Base-by-base conservation (phyloP, 2,797 vertebrate genomes). In the Poecilia picta region DNA sequence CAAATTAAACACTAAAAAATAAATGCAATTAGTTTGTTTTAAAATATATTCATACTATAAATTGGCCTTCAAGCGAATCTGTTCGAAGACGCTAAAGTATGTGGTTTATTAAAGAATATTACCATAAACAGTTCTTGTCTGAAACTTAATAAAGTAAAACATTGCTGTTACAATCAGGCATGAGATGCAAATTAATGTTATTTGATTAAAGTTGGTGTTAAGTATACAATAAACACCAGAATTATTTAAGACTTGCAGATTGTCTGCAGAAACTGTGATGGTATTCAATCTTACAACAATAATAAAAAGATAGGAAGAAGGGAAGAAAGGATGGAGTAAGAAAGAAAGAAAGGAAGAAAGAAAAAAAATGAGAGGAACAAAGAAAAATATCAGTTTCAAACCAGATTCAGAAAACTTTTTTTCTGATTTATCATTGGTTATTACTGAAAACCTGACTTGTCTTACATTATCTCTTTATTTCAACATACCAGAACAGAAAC, bases 201-300 rank as follows among this genome's bases (percentile, higher is more conserved):
- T 16, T 31, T 31, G n/a, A 13, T 59, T 59, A 31, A 59, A 59
- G 53, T 28, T 59, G 11, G 3, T 59, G 12, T 4, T 28, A 13
- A 59, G 6, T 62, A 5, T 18, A 33, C 28, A 2, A 62, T 31
- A 31, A 62, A 33, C 28, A 31, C 57, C 25, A n/a, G 4, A 13
- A 15, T 59, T 28, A 28, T 16, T 62, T 33, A 62, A 33, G 28
- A 16, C 41, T 41, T 28, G 47, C 51, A 74, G 64, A 47, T 33
- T 36, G 28, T 80, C 74, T 74, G 74, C 53, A 72, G 47, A 72
- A 64, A 49, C 28, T 77, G 77, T n/a, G 43, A 31, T 25, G 43
- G 23, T 74, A 88, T 91, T 87, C 70, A 74, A 15, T 51, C 45
- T 43, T 59, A 85, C 82, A 75, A 77, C 71, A 28, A 12, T 5